Evolutionary conservation across 1,140 invertebrate species (phyloP).

Genomic region (Phymorhynchus buccinoides): DNA sequence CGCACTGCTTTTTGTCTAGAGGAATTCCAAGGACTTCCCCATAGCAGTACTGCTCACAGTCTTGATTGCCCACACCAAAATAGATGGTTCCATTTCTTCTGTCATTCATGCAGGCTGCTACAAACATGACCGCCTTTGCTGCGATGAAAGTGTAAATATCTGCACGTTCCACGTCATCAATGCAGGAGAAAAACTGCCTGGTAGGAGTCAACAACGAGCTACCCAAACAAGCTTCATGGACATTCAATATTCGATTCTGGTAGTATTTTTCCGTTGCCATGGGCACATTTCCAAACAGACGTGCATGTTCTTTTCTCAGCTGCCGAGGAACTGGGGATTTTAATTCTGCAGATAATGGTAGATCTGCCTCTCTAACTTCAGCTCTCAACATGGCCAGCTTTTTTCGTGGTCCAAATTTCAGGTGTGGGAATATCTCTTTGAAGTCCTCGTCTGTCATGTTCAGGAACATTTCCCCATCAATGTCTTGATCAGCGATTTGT

Average conservation of each 20-base stretch:
- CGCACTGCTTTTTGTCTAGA: constrained; percentile 49
- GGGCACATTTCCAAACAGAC: not conserved
- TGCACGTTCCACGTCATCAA: not conserved
- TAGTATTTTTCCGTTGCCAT: not conserved
- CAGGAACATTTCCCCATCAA: constrained; percentile 48
- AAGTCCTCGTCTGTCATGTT: constrained; percentile 45
- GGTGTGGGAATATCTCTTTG: constrained; percentile 36
- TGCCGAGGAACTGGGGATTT: not conserved
- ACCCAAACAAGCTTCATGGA: constrained; percentile 28
- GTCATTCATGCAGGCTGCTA: constrained; percentile 54
- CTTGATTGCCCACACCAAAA: constrained; percentile 48
- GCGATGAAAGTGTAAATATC: constrained; percentile 42
- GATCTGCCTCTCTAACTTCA: constrained; percentile 35
- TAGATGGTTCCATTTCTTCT: constrained; percentile 58
- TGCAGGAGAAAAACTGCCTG: constrained; percentile 41
- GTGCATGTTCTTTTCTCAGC: constrained; percentile 29
- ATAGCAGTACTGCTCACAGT: constrained; percentile 32
- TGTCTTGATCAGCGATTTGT: constrained; percentile 42
- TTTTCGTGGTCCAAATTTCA: constrained; percentile 44
- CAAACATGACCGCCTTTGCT: constrained; percentile 47
- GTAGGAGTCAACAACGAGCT: constrained; percentile 38
- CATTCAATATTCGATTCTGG: constrained; percentile 27
- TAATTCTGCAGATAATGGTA: too few species aligned
- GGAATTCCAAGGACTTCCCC: constrained; percentile 51
- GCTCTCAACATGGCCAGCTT: constrained; percentile 37